Percentiles rank a stretch among this genome's conserved stretches.
Conservation (phyloP, 2,797 vertebrate genomes). For the Numenius phaeopus region DNA sequence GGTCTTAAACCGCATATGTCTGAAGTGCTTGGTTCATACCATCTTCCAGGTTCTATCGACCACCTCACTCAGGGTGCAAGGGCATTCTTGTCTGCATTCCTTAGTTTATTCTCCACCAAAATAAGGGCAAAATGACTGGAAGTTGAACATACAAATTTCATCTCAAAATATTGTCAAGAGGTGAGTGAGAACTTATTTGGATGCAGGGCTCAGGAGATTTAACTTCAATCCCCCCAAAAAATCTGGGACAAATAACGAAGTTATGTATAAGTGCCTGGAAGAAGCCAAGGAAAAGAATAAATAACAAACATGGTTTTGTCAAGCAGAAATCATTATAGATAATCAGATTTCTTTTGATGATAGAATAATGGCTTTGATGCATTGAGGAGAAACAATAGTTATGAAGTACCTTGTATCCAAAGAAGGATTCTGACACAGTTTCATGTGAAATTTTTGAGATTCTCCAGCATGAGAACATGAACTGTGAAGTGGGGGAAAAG, state of each 20-base stretch:
- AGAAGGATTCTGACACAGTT: not conserved
- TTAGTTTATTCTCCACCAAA: not conserved
- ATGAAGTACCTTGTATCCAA: not conserved
- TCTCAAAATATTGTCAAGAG: not conserved
- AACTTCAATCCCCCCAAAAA: not conserved
- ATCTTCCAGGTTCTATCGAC: not conserved
- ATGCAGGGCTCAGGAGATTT: fast-evolving
- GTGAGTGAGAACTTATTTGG: not conserved
- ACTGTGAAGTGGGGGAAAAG: not conserved
- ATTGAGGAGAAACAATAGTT: not conserved
- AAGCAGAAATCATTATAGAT: not conserved
- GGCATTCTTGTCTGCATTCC: not conserved
- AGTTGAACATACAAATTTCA: not conserved
- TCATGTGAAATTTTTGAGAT: not conserved
- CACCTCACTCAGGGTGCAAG: not conserved
- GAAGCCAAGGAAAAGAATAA: not conserved
- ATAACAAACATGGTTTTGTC: not conserved
- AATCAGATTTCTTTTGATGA: not conserved
- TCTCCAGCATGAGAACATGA: not conserved
- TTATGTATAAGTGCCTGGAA: not conserved
- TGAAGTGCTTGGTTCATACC: not conserved
- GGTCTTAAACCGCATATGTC: not conserved
- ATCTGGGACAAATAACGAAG: not conserved
- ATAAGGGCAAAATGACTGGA: not conserved
- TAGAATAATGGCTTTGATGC: not conserved